Conservation (phyloP, 1,140 invertebrate species). For the Xylocopa sonorina region DNA sequence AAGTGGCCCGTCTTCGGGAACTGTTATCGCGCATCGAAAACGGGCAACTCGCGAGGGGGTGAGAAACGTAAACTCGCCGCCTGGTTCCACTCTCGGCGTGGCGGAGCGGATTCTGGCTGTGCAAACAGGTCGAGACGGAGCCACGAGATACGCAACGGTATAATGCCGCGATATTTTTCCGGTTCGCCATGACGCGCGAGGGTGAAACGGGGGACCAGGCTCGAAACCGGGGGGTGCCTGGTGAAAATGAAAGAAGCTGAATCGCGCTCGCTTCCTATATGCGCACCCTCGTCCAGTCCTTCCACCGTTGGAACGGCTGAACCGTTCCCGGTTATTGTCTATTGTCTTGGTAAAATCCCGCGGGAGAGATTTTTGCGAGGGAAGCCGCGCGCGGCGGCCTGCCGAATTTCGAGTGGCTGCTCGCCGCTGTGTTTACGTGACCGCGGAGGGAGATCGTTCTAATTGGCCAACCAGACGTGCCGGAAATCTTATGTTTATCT, state of each 20-base stretch:
- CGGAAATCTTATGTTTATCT: slow-evolving; percentile 5
- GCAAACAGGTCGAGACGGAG: background rate
- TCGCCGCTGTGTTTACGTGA: background rate
- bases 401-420: background rate
- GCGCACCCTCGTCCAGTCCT: background rate
- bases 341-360: slow-evolving; percentile 4
- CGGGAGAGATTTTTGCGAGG: background rate
- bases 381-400: background rate
- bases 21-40: background rate
- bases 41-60: background rate
- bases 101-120: background rate
- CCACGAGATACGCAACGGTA: background rate
- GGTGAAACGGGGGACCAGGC: background rate
- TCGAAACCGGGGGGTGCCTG: background rate
- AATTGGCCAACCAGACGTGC: background rate
- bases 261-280: background rate
- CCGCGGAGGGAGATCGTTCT: background rate
- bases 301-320: too few species aligned
- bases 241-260: slow-evolving; percentile 21
- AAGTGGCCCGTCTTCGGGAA: background rate
- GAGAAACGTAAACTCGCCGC: background rate
- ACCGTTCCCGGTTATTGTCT: slow-evolving; percentile 13
- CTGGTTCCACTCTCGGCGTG: background rate
- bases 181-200: background rate
- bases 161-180: slow-evolving; percentile 20